Conservation (phyloP, 2,113 vertebrate species). For the Zosterops hypoxanthus region DNA sequence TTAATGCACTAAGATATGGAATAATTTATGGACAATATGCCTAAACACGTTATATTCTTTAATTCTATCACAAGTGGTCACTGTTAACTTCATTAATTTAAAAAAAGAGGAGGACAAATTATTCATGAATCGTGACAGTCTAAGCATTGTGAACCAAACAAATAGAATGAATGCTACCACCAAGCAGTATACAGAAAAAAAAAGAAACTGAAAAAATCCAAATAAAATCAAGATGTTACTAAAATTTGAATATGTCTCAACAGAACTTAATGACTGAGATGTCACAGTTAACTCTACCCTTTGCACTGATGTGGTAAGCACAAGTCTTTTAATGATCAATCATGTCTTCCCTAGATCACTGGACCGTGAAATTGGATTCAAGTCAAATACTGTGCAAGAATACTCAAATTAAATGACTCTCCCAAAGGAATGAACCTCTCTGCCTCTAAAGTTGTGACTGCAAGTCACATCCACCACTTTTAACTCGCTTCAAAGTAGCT, state of each 20-base stretch:
- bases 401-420: neutral
- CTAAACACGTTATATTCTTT: neutral
- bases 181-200: neutral
- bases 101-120: neutral
- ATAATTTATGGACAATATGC: neutral
- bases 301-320: neutral
- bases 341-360: neutral
- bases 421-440: fast-evolving
- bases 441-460: neutral
- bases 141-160: neutral
- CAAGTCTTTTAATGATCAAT: neutral
- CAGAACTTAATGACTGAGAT: neutral
- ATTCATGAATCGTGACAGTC: neutral
- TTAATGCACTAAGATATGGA: neutral
- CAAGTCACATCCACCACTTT: neutral
- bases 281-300: neutral
- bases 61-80: neutral
- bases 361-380: neutral
- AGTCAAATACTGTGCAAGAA: neutral
- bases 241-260: neutral
- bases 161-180: neutral
- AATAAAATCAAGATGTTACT: neutral
- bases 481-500: neutral
- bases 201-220: neutral
- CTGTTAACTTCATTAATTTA: neutral